Conservation (phyloP, 2,797 vertebrate genomes). For the Acanthis flammea region DNA sequence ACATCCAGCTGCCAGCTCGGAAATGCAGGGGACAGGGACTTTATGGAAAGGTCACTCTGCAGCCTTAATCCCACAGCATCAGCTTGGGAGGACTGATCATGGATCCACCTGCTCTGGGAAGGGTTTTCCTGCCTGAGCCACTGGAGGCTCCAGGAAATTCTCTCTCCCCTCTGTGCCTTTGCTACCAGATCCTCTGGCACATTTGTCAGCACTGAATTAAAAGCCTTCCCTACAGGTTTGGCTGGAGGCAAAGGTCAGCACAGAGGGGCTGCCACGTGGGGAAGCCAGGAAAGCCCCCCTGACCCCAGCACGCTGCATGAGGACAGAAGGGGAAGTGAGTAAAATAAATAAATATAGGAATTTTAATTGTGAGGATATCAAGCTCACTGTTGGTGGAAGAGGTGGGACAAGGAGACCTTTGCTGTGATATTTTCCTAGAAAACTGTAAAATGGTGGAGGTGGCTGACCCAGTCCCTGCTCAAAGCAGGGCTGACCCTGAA, state of each 20-base stretch:
- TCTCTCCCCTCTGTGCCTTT: background rate
- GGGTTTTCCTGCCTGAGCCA: background rate
- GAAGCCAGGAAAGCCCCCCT: background rate
- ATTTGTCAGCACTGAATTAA: background rate
- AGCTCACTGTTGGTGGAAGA: background rate
- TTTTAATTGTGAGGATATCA: background rate
- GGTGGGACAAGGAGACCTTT: background rate
- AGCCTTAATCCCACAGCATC: background rate
- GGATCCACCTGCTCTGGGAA: background rate
- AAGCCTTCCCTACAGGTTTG: background rate
- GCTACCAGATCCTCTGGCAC: rapidly evolving
- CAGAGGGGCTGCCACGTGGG: background rate
- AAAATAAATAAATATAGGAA: background rate
- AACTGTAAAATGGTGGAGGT: background rate
- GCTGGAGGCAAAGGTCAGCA: background rate
- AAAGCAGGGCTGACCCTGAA: background rate
- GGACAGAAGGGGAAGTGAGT: background rate
- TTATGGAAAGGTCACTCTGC: background rate
- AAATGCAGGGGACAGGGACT: background rate
- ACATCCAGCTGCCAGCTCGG: background rate
- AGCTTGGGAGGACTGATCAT: rapidly evolving
- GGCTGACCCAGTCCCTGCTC: background rate
- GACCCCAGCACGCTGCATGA: rapidly evolving
- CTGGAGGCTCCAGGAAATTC: background rate
- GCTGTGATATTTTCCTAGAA: background rate